Conservation (phyloP, 2,888 invertebrate genomes). For the Fissipunctia ypsillon region DNA sequence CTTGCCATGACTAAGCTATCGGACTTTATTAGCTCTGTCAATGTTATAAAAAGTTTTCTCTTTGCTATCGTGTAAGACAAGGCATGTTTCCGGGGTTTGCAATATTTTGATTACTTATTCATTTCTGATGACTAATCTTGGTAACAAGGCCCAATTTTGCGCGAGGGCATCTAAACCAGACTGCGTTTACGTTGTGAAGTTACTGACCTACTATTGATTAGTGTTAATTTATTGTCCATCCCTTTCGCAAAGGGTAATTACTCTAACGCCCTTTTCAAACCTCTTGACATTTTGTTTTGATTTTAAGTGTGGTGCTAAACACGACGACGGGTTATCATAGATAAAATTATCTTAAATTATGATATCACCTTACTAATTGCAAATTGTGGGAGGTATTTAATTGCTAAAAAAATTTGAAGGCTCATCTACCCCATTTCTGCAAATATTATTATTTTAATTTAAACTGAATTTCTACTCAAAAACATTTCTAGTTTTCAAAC, state of each 20-base stretch:
- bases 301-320: slow-evolving; percentile 16
- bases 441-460: neutral
- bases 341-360: slow-evolving; percentile 19
- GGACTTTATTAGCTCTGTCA: slow-evolving; percentile 51
- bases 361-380: neutral
- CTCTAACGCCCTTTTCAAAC: slow-evolving; percentile 37
- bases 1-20: slow-evolving; percentile 65
- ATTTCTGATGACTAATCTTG: slow-evolving; percentile 83
- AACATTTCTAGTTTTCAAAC: neutral
- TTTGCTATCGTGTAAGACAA: slow-evolving; percentile 13
- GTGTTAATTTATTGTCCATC: slow-evolving; percentile 59
- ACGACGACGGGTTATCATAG: slow-evolving; percentile 11
- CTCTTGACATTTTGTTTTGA: slow-evolving; percentile 35
- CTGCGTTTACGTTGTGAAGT: slow-evolving; percentile 56
- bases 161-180: slow-evolving; percentile 61
- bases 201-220: slow-evolving; percentile 69
- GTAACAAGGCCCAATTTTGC: slow-evolving; percentile 73
- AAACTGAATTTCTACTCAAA: neutral
- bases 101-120: slow-evolving; percentile 68
- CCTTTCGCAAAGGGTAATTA: slow-evolving; percentile 59
- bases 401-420: neutral
- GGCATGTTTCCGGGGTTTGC: slow-evolving; percentile 25
- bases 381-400: slow-evolving; percentile 2
- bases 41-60: slow-evolving; percentile 36
- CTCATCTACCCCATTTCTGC: slow-evolving; percentile 22